Percentiles rank a stretch among this genome's conserved stretches.
Evolutionary conservation across 1,140 invertebrate genomes (phyloP).

Genomic region (Harlomillsia oculata): DNA sequence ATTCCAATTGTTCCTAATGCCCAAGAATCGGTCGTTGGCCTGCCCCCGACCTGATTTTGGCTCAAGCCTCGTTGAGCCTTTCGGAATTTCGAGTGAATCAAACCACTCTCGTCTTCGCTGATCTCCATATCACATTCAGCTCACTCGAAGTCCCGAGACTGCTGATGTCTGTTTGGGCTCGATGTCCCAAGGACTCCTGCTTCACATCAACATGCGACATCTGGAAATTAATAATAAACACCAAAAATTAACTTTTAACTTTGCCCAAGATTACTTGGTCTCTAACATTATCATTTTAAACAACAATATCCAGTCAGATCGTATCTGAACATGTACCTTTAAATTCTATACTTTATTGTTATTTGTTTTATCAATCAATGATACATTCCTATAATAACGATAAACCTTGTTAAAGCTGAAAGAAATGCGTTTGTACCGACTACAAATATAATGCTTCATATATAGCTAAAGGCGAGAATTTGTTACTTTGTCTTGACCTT

Average conservation of each 20-base stretch:
- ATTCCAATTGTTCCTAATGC: not conserved
- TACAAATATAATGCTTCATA: too few species aligned
- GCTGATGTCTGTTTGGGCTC: constrained; percentile 1
- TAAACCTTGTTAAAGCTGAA: not conserved
- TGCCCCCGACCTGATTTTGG: constrained; percentile 3
- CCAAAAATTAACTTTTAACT: not conserved
- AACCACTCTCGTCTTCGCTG: constrained; percentile 23
- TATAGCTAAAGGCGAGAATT: too few species aligned
- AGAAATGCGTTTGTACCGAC: too few species aligned
- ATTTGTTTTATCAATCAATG: too few species aligned
- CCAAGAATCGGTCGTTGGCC: not conserved
- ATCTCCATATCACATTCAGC: constrained; percentile 28
- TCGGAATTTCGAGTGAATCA: constrained; percentile 34
- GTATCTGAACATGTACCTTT: too few species aligned
- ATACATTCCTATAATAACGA: not conserved
- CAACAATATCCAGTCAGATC: too few species aligned
- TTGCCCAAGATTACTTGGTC: not conserved
- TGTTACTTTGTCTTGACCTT: too few species aligned
- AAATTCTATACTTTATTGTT: too few species aligned
- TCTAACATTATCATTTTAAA: not conserved
- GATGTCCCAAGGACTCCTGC: not conserved
- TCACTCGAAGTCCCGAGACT: not conserved
- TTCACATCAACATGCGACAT: constrained; percentile 13
- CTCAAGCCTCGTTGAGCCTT: constrained; percentile 29
- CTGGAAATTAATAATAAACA: constrained; percentile 16